phyloP scores from a whole-genome alignment of 2,888 invertebrate species.

The Euproctis similis region DNA sequence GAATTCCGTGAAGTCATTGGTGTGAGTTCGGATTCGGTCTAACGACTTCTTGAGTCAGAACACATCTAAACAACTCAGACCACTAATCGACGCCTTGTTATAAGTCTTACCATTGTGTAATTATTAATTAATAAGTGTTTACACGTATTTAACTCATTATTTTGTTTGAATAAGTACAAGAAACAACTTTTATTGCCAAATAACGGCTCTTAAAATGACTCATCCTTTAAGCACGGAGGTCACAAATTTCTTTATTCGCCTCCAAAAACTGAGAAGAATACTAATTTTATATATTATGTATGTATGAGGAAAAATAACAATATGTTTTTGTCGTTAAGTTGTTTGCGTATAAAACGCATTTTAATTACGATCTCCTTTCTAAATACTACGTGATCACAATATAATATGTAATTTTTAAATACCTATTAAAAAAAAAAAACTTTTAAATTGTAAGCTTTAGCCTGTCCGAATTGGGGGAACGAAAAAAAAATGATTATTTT shows the following conservation, averaged over 20 bases:
- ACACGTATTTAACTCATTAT: conserved; percentile 14
- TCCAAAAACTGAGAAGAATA: conserved; percentile 45
- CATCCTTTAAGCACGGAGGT: conserved; percentile 47
- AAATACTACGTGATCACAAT: conserved; percentile 27
- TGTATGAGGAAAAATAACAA: conserved; percentile 46
- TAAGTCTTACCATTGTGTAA: too few species aligned
- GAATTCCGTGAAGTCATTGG: too few species aligned
- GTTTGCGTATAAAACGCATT: conserved; percentile 41
- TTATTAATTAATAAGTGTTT: conserved; percentile 1
- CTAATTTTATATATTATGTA: too few species aligned
- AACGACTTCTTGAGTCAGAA: too few species aligned
- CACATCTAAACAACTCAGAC: too few species aligned
- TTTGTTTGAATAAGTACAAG: conserved; percentile 34
- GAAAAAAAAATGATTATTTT: too few species aligned
- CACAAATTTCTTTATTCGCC: conserved; percentile 51
- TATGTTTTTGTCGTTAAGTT: conserved; percentile 36
- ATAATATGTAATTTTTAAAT: conserved; percentile 16
- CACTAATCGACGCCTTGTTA: too few species aligned
- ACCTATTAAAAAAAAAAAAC: too few species aligned
- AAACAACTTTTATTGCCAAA: conserved; percentile 49
- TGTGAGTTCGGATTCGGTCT: too few species aligned
- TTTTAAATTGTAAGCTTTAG: too few species aligned
- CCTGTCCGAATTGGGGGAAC: too few species aligned
- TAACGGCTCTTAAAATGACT: conserved; percentile 59
- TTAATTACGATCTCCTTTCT: conserved; percentile 53